phyloP scores from a whole-genome alignment of 2,888 invertebrate genomes.

The Diarsia dahlii region DNA sequence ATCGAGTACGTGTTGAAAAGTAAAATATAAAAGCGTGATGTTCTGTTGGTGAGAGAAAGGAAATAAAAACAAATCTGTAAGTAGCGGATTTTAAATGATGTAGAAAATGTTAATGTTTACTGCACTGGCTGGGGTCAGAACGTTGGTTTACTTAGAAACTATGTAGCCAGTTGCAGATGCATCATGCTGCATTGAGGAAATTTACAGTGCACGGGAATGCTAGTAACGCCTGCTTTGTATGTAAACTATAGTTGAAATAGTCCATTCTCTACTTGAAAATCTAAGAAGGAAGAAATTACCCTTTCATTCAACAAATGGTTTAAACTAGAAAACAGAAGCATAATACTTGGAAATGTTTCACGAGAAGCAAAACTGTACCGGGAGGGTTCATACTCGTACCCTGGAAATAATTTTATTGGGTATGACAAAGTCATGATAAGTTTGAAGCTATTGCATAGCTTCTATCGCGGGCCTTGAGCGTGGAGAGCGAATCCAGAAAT shows the following conservation, averaged over 20 bases:
- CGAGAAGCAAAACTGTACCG: not conserved
- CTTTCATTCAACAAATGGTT: not conserved
- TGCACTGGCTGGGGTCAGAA: constrained; percentile 35
- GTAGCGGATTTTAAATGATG: constrained; percentile 52
- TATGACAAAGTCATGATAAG: not conserved
- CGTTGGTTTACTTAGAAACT: constrained; percentile 44
- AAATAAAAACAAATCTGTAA: constrained; percentile 56
- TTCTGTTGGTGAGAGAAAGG: constrained; percentile 50
- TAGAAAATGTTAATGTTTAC: constrained; percentile 53
- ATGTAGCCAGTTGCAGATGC: constrained; percentile 32
- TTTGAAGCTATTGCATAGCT: too few relatives aligned
- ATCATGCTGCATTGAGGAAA: constrained; percentile 30
- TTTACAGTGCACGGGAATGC: constrained; percentile 1
- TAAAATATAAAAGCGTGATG: constrained; percentile 46
- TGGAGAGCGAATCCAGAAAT: too few relatives aligned
- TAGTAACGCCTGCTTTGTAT: constrained; percentile 4
- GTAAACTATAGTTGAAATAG: constrained; percentile 1
- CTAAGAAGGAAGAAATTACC: not conserved
- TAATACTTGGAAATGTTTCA: not conserved
- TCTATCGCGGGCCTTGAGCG: too few relatives aligned
- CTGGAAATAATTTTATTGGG: not conserved
- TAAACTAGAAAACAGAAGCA: not conserved
- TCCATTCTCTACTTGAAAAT: not conserved
- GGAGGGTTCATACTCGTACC: not conserved
- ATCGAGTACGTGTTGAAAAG: constrained; percentile 42